Base-by-base conservation (phyloP, 2,113 vertebrate genomes). In the Amphilophus citrinellus region DNA sequence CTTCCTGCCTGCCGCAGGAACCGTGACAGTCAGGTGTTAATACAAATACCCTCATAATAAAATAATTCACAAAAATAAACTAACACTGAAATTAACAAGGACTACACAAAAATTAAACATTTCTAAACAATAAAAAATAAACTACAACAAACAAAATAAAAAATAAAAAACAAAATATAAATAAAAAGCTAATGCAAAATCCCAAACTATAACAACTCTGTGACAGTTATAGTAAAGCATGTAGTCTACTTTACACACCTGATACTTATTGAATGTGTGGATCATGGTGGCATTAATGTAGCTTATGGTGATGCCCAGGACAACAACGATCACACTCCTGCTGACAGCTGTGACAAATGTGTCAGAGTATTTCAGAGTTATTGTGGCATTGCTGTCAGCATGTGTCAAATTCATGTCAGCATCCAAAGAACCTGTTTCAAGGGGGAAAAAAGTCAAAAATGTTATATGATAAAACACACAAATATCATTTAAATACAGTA, bases 271-370 rank as follows among this genome's bases (percentile, higher is more conserved):
- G 87, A 94, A 95, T 32, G 89, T 94, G 88, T 93, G 84, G 37
- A 95, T 66, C 59, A 94, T 80, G 5, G 80, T 84, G 22, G 83
- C 82, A 50, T 95, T 94, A 58, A 95, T 82, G 65, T 89, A 95
- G 86, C 85, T 93, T 85, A 94, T 94, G 61, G 77, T 68, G 76
- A 94, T 75, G 71, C 91, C 87, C 14, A 95, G 78, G 7, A 57
- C 6, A 9, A 94, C 27, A 22, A 92, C 17, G 0, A 90, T 80
- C 30, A 93, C 13, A 58, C 89, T 92, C 42, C 18, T 92, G 53
- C 77, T 10, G 39, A 94, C 4, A 4, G 65, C 82, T 4, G 4
- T 84, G 80, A 73, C 2, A 30, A 82, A 59, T n/a, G 22, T 53
- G 9, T 22, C 18, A 37, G 32, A 13, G 24, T 77, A n/a, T 10